These are phyloP conservation scores for Thumatha senex DNA, from an alignment of 2,888 invertebrate genomes.

Conservation along the genomic window DNA sequence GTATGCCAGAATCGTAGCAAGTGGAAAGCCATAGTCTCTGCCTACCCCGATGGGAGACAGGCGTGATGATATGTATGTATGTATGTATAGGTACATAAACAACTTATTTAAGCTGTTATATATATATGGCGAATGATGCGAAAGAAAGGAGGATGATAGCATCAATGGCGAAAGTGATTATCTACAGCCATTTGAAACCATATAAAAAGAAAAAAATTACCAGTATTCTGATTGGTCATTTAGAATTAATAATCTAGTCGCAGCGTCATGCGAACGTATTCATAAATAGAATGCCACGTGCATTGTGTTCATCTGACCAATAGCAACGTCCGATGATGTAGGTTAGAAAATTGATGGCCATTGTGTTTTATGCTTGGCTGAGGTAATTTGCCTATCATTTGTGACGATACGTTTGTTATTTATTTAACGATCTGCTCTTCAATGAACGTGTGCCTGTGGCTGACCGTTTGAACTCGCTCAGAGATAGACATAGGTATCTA, in stretches of 20 bases:
- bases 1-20: no score
- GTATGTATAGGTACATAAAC: constrained; percentile 20
- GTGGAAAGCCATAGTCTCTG: no score
- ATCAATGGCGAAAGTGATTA: constrained; percentile 23
- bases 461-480: no score
- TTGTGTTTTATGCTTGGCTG: constrained; percentile 9
- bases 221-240: constrained; percentile 43
- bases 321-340: constrained; percentile 29
- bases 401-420: no score
- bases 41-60: no score
- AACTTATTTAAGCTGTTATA: constrained; percentile 18
- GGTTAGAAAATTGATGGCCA: constrained; percentile 18
- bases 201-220: constrained; percentile 24
- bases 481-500: no score
- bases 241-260: constrained; percentile 40
- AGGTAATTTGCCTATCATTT: background rate
- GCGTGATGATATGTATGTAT: no score
- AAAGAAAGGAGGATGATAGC: constrained; percentile 4
- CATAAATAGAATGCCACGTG: constrained; percentile 32
- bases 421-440: no score
- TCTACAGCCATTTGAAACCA: constrained; percentile 13
- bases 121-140: constrained; percentile 35
- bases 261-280: constrained; percentile 24
- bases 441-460: no score
- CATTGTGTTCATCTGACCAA: constrained; percentile 32